Conservation (phyloP, 2,113 vertebrate species). For the Theristicus caerulescens region DNA sequence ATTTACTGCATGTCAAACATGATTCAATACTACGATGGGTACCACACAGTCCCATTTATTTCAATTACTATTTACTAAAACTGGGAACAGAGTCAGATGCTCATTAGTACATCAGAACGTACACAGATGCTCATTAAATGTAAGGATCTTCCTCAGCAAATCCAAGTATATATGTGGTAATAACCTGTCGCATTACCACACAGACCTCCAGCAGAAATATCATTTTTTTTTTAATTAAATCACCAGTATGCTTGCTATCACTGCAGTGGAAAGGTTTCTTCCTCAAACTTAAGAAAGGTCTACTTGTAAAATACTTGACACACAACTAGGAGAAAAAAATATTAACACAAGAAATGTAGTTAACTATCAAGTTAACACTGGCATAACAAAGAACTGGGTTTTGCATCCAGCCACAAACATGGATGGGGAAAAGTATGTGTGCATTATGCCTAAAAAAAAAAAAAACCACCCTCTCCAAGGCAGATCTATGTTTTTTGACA, state of each 20-base stretch:
- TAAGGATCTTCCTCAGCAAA: background rate
- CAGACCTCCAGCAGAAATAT: background rate
- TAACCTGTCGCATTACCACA: background rate
- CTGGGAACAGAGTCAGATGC: background rate
- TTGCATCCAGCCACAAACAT: background rate
- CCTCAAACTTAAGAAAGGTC: background rate
- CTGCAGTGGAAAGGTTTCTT: background rate
- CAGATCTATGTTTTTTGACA: background rate
- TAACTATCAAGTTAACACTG: background rate
- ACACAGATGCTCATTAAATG: conserved; percentile 13
- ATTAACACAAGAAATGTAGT: background rate
- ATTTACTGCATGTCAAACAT: background rate
- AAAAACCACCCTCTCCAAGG: background rate
- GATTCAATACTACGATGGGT: background rate
- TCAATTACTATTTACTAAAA: conserved; percentile 22
- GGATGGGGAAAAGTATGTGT: background rate
- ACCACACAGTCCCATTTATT: background rate
- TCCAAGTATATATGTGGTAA: background rate
- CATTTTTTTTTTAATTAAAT: background rate
- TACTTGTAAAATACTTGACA: background rate
- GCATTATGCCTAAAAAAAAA: rapidly evolving
- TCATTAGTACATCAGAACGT: background rate
- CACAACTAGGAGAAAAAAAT: background rate
- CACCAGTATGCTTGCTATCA: background rate
- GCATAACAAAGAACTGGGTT: background rate